Base-by-base conservation (phyloP, 2,113 vertebrate species). In the Mastomys coucha region DNA sequence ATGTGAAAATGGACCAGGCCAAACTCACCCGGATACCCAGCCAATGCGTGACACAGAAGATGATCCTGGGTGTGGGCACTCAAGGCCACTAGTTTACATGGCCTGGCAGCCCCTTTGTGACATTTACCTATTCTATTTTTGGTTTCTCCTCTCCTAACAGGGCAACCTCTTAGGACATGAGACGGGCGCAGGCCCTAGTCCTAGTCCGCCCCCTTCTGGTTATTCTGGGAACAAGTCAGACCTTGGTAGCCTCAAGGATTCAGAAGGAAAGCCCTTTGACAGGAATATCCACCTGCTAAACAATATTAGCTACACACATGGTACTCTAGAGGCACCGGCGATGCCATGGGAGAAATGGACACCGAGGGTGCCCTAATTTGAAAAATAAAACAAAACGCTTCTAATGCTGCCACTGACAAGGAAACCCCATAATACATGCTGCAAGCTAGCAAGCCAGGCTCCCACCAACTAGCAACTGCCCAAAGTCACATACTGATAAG, bases 191-290 rank as follows among this genome's bases (percentile, higher is more conserved):
- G 20, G 51, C 77, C 19, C 67, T 36, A 0, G 69, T 91, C 72
- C 76, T 95, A 3, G 36, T 36, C 63, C 73, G 6, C 92, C 97
- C 76, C 60, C 96, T 97, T 58, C 94, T 96, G 97, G 95, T 42
- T 11, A 6, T 8, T 58, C 5, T 36, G 67, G 67, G 92, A 49
- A 95, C 84, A 78, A 70, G 8, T 26, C n/a, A 2, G 20, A 73
- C 22, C 42, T 5, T 4, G 0, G 12, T 5, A 6, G 11, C 26
- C 0, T 0, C 33, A 5, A 88, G 17, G 84, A 70, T 33, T 58
- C 22, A 2, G 24, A 58, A 86, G 70, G 19, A 16, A 33, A 65
- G 26, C 7, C 10, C 42, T 89, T 7, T 0, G 22, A 19, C 39
- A n/a, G 22, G 51, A 19, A 20, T 22, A 36, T 58, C 24, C 24